Evolutionary conservation across 2,888 invertebrate species (phyloP).

Genomic region (Hypselothyrea guttata): DNA sequence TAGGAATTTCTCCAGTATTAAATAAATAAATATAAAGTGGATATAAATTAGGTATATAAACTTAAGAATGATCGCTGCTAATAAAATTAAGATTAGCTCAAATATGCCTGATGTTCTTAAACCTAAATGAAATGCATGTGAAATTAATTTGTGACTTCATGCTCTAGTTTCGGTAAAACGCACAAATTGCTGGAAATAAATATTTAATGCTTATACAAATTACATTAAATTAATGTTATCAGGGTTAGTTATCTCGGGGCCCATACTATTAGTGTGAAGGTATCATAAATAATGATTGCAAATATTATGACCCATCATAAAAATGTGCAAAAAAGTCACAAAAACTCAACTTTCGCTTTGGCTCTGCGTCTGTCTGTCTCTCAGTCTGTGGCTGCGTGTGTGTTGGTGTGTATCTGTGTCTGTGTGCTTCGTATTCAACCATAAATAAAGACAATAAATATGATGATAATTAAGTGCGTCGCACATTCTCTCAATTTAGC

Average conservation of each 20-base stretch:
- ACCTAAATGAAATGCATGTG: no score
- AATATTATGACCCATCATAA: conserved; percentile 45
- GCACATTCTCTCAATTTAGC: conserved; percentile 77
- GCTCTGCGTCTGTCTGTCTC: conserved; percentile 3
- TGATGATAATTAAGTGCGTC: conserved; percentile 78
- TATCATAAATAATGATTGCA: conserved; percentile 55
- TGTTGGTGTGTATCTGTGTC: not conserved
- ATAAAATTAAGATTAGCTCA: no score
- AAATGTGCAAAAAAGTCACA: conserved; percentile 18
- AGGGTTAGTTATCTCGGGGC: not conserved
- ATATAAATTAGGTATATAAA: no score
- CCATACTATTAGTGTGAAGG: conserved; percentile 4
- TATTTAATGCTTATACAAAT: conserved; percentile 4
- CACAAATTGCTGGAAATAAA: not conserved
- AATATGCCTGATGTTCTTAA: no score
- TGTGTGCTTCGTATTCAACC: conserved; percentile 12
- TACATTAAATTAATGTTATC: conserved; percentile 16
- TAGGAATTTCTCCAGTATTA: no score
- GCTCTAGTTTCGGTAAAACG: conserved; percentile 8
- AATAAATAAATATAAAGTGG: no score
- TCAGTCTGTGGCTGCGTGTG: no score
- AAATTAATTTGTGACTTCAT: no score
- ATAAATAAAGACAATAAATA: conserved; percentile 76
- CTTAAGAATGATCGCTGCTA: no score
- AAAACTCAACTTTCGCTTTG: conserved; percentile 17